Evolutionary conservation across 2,888 invertebrate genomes (phyloP).

Genomic region (Malacosoma neustria): DNA sequence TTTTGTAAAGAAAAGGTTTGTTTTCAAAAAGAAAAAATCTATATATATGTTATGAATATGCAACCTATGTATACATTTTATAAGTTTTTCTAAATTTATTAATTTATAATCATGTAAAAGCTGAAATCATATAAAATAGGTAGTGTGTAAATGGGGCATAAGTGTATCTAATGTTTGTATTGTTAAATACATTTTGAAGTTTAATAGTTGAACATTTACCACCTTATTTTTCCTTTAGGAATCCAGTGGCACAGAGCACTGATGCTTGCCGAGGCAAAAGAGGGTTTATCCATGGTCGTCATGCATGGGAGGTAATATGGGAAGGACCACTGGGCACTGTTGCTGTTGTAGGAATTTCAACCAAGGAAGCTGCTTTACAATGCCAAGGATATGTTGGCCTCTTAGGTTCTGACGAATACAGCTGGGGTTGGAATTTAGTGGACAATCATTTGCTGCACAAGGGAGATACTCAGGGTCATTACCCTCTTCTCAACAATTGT

Average conservation of each 20-base stretch:
- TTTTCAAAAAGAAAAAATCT: no score
- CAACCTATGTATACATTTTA: no score
- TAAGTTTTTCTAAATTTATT: no score
- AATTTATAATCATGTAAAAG: no score
- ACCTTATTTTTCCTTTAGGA: slow-evolving; percentile 77
- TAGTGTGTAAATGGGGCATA: no score
- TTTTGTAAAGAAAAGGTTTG: no score
- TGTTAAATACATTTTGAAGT: no score
- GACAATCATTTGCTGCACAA: slow-evolving; percentile 98
- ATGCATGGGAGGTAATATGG: slow-evolving; percentile 99
- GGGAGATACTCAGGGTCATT: slow-evolving; percentile 95
- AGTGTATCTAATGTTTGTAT: no score
- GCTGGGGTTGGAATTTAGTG: slow-evolving; percentile 99
- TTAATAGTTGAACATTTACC: slow-evolving; percentile 98
- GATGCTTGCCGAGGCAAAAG: slow-evolving; percentile 95
- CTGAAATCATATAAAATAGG: no score
- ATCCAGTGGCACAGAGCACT: slow-evolving; percentile 98
- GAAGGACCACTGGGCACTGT: slow-evolving; percentile 98
- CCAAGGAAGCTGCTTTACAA: slow-evolving; percentile 94
- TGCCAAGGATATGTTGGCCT: slow-evolving; percentile 97
- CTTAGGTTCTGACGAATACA: slow-evolving; percentile 95
- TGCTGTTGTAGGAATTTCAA: slow-evolving; percentile 96
- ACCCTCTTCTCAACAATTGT: slow-evolving; percentile 95
- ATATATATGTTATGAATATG: no score
- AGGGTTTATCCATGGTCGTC: slow-evolving; percentile 92